A percentile compares a stretch with the other conserved stretches of the same genome.
Evolutionary conservation across 2,113 vertebrate genomes (phyloP).

Genomic region (Microtus richardsoni): DNA sequence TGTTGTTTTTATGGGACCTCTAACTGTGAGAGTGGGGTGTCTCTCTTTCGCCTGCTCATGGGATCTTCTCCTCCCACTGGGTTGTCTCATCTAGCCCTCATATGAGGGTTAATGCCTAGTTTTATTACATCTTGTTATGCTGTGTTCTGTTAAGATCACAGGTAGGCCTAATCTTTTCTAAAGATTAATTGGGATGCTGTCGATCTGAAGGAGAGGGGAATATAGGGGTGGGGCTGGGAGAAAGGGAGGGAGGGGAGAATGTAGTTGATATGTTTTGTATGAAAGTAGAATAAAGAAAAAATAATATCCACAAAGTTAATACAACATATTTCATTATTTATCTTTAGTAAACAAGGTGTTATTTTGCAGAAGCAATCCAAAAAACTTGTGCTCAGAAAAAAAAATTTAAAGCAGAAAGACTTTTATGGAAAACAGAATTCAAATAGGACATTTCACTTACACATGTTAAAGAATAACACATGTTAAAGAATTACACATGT

Average conservation of each 20-base stretch:
- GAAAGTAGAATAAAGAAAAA: background rate
- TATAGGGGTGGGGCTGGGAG: background rate
- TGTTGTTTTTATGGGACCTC: background rate
- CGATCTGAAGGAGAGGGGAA: background rate
- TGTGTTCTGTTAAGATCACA: background rate
- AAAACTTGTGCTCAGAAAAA: background rate
- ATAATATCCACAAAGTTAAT: background rate
- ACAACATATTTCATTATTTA: background rate
- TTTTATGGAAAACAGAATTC: constrained; percentile 28
- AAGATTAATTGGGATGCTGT: background rate
- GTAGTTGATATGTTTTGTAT: background rate
- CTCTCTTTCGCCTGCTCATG: background rate
- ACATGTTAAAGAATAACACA: background rate
- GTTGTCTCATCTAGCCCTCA: background rate
- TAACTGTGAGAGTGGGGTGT: background rate
- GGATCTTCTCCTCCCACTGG: background rate
- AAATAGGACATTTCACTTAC: background rate
- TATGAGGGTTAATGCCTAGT: background rate
- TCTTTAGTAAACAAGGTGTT: constrained; percentile 29
- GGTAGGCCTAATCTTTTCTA: background rate
- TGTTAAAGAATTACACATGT: background rate
- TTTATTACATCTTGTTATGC: background rate
- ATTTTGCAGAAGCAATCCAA: background rate
- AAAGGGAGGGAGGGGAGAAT: background rate
- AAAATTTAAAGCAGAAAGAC: background rate